phyloP scores from a whole-genome alignment of 2,888 invertebrate species.

The Drosophila affinis region DNA sequence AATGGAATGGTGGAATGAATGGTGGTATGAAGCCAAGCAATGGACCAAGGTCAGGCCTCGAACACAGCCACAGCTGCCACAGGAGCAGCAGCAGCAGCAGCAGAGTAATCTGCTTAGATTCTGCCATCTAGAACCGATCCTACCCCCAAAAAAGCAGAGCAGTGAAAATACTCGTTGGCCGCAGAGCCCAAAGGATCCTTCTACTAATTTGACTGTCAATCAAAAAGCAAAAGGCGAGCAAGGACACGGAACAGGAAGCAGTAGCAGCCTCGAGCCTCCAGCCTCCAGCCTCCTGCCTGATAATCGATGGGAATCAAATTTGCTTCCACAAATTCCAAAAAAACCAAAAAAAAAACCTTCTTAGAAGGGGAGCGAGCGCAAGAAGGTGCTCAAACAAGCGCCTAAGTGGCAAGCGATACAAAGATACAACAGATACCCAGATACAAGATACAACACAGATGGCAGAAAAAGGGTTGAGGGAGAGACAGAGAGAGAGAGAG shows the following conservation, averaged over 20 bases:
- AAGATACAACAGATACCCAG: slow-evolving; percentile 19
- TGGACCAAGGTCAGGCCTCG: slow-evolving; percentile 45
- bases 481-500: slow-evolving; percentile 37
- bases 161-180: neutral
- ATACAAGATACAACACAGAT: slow-evolving; percentile 21
- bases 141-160: slow-evolving; percentile 22
- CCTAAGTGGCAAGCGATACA: slow-evolving; percentile 37
- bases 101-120: neutral
- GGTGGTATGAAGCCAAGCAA: slow-evolving; percentile 8
- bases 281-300: slow-evolving; percentile 22
- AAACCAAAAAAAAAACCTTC: neutral
- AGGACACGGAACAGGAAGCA: slow-evolving; percentile 2
- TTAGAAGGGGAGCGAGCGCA: slow-evolving; percentile 1
- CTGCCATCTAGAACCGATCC: slow-evolving; percentile 17
- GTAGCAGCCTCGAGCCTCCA: neutral
- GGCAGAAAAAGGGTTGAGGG: slow-evolving; percentile 28
- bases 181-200: slow-evolving; percentile 16
- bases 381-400: slow-evolving; percentile 11
- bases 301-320: slow-evolving; percentile 75
- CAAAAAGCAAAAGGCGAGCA: slow-evolving; percentile 42
- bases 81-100: neutral
- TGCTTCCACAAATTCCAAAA: slow-evolving; percentile 15
- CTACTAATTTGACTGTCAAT: slow-evolving; percentile 68
- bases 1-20: slow-evolving; percentile 7
- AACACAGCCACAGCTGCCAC: slow-evolving; percentile 14